A percentile compares a stretch with the other conserved stretches of the same genome.
Conservation (phyloP, 2,797 vertebrate genomes). For the Euthynnus affinis region DNA sequence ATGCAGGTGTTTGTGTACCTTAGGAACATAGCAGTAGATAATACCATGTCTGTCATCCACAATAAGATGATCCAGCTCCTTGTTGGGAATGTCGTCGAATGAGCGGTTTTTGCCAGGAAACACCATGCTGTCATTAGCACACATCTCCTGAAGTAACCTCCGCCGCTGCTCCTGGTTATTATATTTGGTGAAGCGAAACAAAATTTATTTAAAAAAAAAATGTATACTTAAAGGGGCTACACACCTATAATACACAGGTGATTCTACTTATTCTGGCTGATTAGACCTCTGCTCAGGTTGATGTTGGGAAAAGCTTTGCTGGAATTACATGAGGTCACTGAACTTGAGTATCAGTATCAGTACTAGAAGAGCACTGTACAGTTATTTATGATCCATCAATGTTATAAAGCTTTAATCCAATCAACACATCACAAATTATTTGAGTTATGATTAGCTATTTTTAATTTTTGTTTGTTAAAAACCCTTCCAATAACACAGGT, state of each 20-base stretch:
- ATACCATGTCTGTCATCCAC: constrained; percentile 96
- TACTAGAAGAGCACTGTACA: background rate
- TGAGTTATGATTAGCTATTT: background rate
- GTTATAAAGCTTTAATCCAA: too few relatives aligned
- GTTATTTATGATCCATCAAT: too few relatives aligned
- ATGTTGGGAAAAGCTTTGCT: background rate
- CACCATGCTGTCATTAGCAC: constrained; percentile 88
- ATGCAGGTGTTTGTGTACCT: constrained; percentile 68
- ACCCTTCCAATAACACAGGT: background rate
- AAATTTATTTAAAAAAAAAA: background rate
- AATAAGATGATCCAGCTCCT: constrained; percentile 96
- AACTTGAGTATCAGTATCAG: background rate
- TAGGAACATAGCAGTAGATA: constrained; percentile 99
- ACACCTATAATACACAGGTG: too few relatives aligned
- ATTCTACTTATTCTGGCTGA: too few relatives aligned
- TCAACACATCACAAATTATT: background rate
- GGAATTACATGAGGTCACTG: background rate
- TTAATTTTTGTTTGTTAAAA: background rate
- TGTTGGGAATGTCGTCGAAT: constrained; percentile 97
- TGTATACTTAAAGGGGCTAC: background rate
- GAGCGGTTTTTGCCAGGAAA: constrained; percentile 95
- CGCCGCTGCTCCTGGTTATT: constrained; percentile 87
- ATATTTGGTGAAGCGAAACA: constrained; percentile 45
- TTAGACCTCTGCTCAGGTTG: too few relatives aligned
- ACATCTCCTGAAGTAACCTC: constrained; percentile 87